Base-by-base conservation (phyloP, 1,140 invertebrate species). In the Drosophila biarmipes region DNA sequence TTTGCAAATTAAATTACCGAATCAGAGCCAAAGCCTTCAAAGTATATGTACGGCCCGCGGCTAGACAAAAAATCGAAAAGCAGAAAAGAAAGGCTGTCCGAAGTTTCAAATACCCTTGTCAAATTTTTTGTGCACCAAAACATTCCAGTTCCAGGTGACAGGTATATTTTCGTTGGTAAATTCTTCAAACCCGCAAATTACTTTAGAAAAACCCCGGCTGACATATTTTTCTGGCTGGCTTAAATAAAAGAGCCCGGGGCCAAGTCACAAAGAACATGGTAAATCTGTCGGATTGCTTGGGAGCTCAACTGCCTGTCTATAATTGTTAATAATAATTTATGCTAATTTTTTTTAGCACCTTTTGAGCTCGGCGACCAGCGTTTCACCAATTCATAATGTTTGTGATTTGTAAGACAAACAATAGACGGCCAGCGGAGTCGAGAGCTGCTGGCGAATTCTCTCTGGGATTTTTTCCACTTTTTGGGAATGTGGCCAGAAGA, bases 341-440 rank as follows among this genome's bases (percentile, higher is more conserved):
- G 82, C 78, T 68, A 63, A 64, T 73, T 80, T 87, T 86, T 59
- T 51, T 85, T 87, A 89, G 78, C 82, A 87, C 82, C 82, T 87
- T 56, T 62, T 57, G 49, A 53, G 63, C 48, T 15, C 37, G 34
- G 42, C 46, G 29, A 37, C 19, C 31, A 64, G 58, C 45, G 84
- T 87, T 87, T 87, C 79, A 67, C 84, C 84, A 55, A 89, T 79
- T 87, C 81, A 64, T 73, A 82, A 77, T 80, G 79, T 79, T 89
- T 84, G 52, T 84, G 84, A 87, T 87, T 84, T 87, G 84, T 87
- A 84, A 85, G 85, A 84, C 80, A 84, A 89, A 80, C 72, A 85
- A 86, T 62, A 78, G 59, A 37, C 48, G 40, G 62, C 61, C 38
- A 48, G 52, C 21, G 17, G 43, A 40, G 35, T 29, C n/a, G 14